A percentile compares a stretch with the other conserved stretches of the same genome.
phyloP scores from a whole-genome alignment of 2,888 invertebrate species.

The Liopterus haemorrhoidalis region DNA sequence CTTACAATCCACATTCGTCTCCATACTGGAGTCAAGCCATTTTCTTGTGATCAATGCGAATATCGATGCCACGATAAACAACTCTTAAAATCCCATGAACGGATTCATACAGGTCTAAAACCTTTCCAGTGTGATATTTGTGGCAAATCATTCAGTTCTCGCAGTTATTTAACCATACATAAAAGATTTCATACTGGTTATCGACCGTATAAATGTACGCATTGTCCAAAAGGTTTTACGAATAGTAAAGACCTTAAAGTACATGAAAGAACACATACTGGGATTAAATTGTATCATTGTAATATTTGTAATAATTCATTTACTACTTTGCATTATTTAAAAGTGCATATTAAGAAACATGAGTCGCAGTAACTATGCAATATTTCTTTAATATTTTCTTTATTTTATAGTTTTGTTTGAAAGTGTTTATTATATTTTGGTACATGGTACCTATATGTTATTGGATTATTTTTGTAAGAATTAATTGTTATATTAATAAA shows the following conservation, averaged over 20 bases:
- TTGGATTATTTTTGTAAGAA: neutral
- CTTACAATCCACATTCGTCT: conserved; percentile 18
- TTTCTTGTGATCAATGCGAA: conserved; percentile 17
- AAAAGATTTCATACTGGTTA: conserved; percentile 20
- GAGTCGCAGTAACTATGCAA: conserved; percentile 12
- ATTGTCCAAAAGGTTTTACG: conserved; percentile 20
- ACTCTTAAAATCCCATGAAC: conserved; percentile 13
- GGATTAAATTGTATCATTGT: conserved; percentile 19
- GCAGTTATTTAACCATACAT: conserved; percentile 19
- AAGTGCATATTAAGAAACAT: conserved; percentile 21
- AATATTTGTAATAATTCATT: conserved; percentile 19
- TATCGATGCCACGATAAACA: conserved; percentile 20
- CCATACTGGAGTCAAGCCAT: conserved; percentile 20
- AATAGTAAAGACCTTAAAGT: conserved; percentile 22
- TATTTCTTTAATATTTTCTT: conserved; percentile 2
- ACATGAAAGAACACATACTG: conserved; percentile 21
- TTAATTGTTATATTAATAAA: neutral
- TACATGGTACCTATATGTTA: conserved; percentile 1
- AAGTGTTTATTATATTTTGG: neutral
- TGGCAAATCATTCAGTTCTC: conserved; percentile 18
- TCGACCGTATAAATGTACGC: conserved; percentile 16
- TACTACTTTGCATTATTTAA: conserved; percentile 20
- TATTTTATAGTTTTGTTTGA: neutral
- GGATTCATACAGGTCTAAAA: conserved; percentile 16
- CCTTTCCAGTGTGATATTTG: conserved; percentile 19